Conservation (phyloP, 1,140 invertebrate species). For the Venturia canescens region DNA sequence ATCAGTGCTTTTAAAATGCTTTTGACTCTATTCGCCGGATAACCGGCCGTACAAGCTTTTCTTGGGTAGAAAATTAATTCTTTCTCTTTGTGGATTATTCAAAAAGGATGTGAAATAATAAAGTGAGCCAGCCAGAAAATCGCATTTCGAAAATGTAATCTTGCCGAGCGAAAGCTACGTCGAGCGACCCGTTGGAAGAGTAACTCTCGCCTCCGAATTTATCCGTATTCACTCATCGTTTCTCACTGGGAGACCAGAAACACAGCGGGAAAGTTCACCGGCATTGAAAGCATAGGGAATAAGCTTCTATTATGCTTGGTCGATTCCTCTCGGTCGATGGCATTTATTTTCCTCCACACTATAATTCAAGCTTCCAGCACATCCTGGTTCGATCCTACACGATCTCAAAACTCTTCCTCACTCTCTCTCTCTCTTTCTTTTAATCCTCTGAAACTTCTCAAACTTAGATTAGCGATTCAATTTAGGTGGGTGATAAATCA, state of each 20-base stretch:
- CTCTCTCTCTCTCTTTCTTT: slow-evolving; percentile 15
- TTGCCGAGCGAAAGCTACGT: no score
- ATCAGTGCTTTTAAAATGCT: no score
- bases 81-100: no score
- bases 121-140: no score
- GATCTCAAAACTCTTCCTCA: slow-evolving; percentile 31
- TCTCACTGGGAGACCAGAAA: background rate
- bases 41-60: no score
- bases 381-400: background rate
- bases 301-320: slow-evolving; percentile 25
- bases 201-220: background rate
- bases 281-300: slow-evolving; percentile 1
- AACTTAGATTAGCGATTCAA: slow-evolving; percentile 72
- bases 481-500: slow-evolving; percentile 65
- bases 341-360: slow-evolving; percentile 59
- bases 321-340: slow-evolving; percentile 56
- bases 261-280: slow-evolving; percentile 24
- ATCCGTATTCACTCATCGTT: slow-evolving; percentile 5
- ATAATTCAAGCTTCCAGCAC: slow-evolving; percentile 59
- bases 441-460: slow-evolving; percentile 61
- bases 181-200: background rate
- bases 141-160: no score
- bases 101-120: no score
- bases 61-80: no score
- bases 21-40: no score